These are phyloP conservation scores for Neodiprion lecontei DNA, from an alignment of 1,140 invertebrate species.

Conservation along the genomic window DNA sequence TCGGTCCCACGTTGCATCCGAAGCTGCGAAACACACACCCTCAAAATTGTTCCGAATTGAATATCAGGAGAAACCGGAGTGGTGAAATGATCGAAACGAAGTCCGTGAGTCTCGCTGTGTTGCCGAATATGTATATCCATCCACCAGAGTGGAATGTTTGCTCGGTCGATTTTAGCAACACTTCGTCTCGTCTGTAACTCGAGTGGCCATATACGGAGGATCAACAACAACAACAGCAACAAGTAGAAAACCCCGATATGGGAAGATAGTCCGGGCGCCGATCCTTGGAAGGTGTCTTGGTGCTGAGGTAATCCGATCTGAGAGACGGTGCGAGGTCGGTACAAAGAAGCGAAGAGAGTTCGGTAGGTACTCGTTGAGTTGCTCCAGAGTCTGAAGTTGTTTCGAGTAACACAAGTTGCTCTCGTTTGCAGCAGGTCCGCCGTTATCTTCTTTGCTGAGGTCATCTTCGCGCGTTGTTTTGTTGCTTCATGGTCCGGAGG, in stretches of 20 bases:
- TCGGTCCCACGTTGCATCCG: conserved; percentile 24
- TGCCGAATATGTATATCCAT: too few relatives aligned
- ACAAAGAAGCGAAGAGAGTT: too few relatives aligned
- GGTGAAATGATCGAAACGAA: too few relatives aligned
- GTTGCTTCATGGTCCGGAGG: conserved; percentile 23
- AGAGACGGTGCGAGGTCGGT: too few relatives aligned
- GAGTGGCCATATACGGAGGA: neutral
- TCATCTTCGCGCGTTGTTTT: conserved; percentile 36
- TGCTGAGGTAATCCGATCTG: neutral
- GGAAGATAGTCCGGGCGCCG: neutral
- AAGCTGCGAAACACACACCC: neutral
- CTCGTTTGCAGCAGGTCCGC: conserved; percentile 32
- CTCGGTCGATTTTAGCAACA: neutral
- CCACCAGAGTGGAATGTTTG: too few relatives aligned
- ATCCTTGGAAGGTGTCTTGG: neutral
- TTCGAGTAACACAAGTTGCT: conserved; percentile 28
- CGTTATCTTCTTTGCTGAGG: conserved; percentile 35
- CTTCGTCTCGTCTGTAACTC: neutral
- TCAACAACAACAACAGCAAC: neutral
- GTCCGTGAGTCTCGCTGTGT: too few relatives aligned
- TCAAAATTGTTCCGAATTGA: too few relatives aligned
- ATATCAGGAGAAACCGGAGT: too few relatives aligned
- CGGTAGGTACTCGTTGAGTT: too few relatives aligned
- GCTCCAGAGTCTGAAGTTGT: too few relatives aligned
- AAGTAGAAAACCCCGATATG: neutral